Evolutionary conservation across 2,113 vertebrate genomes (phyloP).

Genomic region (Labeo rohita): DNA sequence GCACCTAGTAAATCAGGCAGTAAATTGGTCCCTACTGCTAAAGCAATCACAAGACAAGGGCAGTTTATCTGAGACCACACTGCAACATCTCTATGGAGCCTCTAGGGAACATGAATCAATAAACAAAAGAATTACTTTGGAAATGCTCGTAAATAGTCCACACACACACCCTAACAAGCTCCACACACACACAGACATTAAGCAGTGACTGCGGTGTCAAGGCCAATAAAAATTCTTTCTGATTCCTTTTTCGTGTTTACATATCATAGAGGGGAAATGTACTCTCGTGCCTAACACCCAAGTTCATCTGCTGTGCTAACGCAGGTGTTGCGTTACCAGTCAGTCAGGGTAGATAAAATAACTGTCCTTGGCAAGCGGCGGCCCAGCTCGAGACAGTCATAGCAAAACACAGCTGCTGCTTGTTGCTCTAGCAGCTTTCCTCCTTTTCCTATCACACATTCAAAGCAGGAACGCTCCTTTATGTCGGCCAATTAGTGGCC

Average conservation of each 20-base stretch:
- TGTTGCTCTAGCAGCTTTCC: conserved; percentile 65
- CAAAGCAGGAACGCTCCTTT: conserved; percentile 74
- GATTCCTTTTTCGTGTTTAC: conserved; percentile 36
- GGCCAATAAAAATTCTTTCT: conserved; percentile 29
- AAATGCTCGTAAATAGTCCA: conserved; percentile 8
- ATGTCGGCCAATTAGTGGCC: conserved; percentile 86
- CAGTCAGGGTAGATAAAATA: conserved; percentile 68
- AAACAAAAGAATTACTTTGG: conserved; percentile 29
- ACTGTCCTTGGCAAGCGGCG: conserved; percentile 74
- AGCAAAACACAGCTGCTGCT: conserved; percentile 85
- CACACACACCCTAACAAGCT: conserved; percentile 11
- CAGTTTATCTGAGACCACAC: conserved; percentile 42
- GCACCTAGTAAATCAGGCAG: conserved; percentile 38
- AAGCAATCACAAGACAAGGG: conserved; percentile 26
- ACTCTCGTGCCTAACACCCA: conserved; percentile 25
- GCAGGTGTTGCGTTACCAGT: conserved; percentile 61
- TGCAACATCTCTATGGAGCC: conserved; percentile 21
- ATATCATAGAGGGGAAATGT: conserved; percentile 50
- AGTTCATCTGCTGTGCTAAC: conserved; percentile 30
- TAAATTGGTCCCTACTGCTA: conserved; percentile 38
- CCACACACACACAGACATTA: conserved; percentile 16
- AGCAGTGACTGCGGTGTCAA: background rate
- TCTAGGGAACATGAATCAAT: conserved; percentile 45
- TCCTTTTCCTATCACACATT: conserved; percentile 51
- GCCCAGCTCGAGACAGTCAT: conserved; percentile 67